phyloP scores from a whole-genome alignment of 1,140 invertebrate species.

The Drosophila sturtevanti region DNA sequence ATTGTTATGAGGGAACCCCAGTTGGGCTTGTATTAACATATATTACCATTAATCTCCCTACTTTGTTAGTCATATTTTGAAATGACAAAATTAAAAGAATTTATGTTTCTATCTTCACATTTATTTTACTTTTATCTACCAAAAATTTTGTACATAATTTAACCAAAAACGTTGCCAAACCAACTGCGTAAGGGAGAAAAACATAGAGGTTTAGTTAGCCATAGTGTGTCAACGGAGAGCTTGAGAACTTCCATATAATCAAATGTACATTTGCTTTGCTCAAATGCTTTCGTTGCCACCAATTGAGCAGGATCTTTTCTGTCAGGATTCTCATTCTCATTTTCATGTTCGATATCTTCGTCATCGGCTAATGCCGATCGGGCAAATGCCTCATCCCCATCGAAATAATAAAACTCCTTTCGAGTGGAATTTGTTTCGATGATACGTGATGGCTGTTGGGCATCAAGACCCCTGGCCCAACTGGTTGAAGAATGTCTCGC shows the following conservation, averaged over 20 bases:
- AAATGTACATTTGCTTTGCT: constrained; percentile 70
- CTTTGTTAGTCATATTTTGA: neutral
- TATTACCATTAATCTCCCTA: too few species aligned
- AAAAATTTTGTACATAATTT: constrained; percentile 4
- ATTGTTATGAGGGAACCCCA: too few species aligned
- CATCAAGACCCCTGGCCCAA: constrained; percentile 56
- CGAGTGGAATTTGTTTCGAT: constrained; percentile 77
- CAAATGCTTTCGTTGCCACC: constrained; percentile 47
- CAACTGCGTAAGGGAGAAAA: constrained; percentile 70
- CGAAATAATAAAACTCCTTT: constrained; percentile 77
- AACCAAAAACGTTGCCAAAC: constrained; percentile 76
- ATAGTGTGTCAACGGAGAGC: constrained; percentile 70
- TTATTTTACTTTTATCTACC: neutral
- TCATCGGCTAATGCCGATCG: constrained; percentile 58
- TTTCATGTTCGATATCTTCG: constrained; percentile 23
- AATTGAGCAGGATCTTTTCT: neutral
- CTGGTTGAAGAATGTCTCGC: constrained; percentile 44
- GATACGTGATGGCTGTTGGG: constrained; percentile 58
- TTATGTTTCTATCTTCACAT: neutral
- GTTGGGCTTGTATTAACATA: too few species aligned
- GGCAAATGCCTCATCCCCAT: constrained; percentile 75
- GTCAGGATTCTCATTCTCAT: neutral
- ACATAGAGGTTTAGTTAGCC: constrained; percentile 77
- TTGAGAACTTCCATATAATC: constrained; percentile 73
- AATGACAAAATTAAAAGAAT: neutral